Evolutionary conservation across 2,797 vertebrate species (phyloP).

Genomic region (Cuniculus paca): DNA sequence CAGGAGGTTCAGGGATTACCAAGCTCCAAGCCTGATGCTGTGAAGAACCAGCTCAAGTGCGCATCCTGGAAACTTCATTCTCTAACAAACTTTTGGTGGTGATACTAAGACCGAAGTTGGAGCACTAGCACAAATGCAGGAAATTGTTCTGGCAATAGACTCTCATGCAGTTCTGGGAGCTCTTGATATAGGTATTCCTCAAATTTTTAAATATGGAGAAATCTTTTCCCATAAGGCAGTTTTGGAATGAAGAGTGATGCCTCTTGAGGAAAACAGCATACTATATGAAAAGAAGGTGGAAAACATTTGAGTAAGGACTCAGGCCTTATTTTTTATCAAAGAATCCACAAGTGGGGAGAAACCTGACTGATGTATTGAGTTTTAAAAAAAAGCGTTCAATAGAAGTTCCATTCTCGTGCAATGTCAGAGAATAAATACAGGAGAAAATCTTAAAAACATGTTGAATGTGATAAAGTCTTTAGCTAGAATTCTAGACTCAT

Average conservation of each 20-base stretch:
- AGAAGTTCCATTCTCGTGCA: constrained; percentile 83
- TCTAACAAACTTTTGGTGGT: constrained; percentile 78
- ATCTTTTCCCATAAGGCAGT: constrained; percentile 77
- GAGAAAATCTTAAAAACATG: constrained; percentile 83
- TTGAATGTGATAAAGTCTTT: constrained; percentile 84
- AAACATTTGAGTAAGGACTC: constrained; percentile 86
- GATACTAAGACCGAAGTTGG: constrained; percentile 78
- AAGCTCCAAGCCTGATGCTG: constrained; percentile 77
- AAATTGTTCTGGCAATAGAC: constrained; percentile 66
- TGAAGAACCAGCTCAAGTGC: constrained; percentile 83
- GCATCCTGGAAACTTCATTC: constrained; percentile 83
- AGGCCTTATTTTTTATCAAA: constrained; percentile 84
- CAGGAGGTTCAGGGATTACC: constrained; percentile 78
- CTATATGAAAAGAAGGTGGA: constrained; percentile 82
- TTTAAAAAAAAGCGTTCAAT: constrained; percentile 83
- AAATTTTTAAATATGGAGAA: constrained; percentile 84
- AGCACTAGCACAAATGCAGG: constrained; percentile 74
- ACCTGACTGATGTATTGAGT: constrained; percentile 82
- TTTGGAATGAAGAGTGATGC: constrained; percentile 84
- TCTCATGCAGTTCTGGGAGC: constrained; percentile 75
- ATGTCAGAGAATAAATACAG: constrained; percentile 83
- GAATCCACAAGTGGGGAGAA: constrained; percentile 86
- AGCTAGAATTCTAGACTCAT: constrained; percentile 85
- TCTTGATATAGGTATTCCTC: constrained; percentile 78
- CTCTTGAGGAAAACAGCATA: constrained; percentile 84